phyloP scores from a whole-genome alignment of 2,113 vertebrate species.

The Cyprinodon brontotheroides region DNA sequence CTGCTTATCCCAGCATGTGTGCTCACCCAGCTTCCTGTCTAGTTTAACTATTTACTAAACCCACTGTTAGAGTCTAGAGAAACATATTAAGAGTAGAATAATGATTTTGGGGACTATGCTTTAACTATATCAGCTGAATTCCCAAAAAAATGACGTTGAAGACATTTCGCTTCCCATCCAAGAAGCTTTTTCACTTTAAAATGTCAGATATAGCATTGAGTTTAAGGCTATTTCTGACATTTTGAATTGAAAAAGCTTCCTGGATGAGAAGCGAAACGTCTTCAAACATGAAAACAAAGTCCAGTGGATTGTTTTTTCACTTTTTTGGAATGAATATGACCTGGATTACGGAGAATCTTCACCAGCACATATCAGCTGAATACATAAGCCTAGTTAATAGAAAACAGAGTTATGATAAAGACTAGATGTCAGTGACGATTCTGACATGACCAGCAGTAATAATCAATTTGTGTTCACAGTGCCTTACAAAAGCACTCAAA shows the following conservation, averaged over 20 bases:
- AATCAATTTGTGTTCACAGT: not conserved
- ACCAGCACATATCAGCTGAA: constrained; percentile 25
- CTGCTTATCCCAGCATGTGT: constrained; percentile 42
- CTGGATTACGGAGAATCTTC: no score
- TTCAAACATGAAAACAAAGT: no score
- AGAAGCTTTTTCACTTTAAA: no score
- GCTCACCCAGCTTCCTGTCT: constrained; percentile 59
- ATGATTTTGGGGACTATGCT: constrained; percentile 23
- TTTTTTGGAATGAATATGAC: no score
- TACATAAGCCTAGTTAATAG: constrained; percentile 61
- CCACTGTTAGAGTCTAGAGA: constrained; percentile 30
- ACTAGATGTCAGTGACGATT: not conserved
- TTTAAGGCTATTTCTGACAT: no score
- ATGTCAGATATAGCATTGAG: no score
- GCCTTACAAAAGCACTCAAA: no score
- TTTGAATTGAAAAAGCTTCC: no score
- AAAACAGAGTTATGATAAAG: constrained; percentile 39
- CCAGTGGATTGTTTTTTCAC: no score
- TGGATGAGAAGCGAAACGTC: no score
- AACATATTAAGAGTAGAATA: constrained; percentile 33
- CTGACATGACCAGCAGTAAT: not conserved
- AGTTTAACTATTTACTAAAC: constrained; percentile 71
- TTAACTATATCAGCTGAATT: constrained; percentile 35
- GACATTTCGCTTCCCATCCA: no score
- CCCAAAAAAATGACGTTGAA: no score